phyloP scores from a whole-genome alignment of 1,140 invertebrate genomes.

The Saccostrea echinata region DNA sequence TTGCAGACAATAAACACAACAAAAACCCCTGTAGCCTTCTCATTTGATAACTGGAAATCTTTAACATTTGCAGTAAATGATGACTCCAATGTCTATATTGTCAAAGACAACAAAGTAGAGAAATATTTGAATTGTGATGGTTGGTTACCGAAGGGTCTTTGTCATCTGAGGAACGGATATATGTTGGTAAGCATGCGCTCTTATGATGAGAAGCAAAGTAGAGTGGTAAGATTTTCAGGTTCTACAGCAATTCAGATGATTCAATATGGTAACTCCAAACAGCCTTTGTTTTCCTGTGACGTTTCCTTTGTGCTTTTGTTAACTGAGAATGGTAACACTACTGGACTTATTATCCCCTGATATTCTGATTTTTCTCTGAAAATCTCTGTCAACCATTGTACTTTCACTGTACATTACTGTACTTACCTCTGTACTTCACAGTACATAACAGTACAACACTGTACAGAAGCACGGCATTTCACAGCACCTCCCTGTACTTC shows the following conservation, averaged over 20 bases:
- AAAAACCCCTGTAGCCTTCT: not conserved
- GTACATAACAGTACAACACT: too few relatives aligned
- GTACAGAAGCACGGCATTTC: too few relatives aligned
- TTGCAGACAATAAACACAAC: not conserved
- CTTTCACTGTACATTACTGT: too few relatives aligned
- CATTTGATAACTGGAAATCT: not conserved
- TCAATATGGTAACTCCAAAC: not conserved
- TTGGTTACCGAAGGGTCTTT: not conserved
- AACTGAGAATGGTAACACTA: not conserved
- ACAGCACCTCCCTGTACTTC: too few relatives aligned
- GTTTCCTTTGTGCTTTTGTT: not conserved
- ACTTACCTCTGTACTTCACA: too few relatives aligned
- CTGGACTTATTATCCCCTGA: too few relatives aligned
- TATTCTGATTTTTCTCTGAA: too few relatives aligned
- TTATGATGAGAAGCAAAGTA: not conserved
- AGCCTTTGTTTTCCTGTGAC: not conserved
- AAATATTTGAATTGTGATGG: not conserved
- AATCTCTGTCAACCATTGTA: too few relatives aligned
- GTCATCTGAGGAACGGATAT: not conserved
- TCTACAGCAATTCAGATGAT: not conserved
- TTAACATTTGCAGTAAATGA: not conserved
- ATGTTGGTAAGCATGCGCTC: not conserved
- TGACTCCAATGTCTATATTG: not conserved
- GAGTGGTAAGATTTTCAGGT: not conserved
- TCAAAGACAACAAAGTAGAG: not conserved